Evolutionary conservation across 2,888 invertebrate species (phyloP), one percentile per base, ranked within the genome.

Genomic region (Heliconius aoede): DNA sequence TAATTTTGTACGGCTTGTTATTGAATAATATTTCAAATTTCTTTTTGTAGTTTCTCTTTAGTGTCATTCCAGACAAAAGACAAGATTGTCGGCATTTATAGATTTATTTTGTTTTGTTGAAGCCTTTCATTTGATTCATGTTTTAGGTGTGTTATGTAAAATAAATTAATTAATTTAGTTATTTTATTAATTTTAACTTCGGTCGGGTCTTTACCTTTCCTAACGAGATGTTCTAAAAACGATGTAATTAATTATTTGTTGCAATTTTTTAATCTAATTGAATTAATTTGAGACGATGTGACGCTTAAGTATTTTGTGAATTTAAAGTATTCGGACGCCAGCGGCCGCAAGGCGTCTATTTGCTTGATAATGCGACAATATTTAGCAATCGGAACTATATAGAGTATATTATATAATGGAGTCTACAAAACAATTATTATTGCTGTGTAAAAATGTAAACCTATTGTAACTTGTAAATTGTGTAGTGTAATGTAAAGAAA

Each of bases 11-110:
- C 64, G 64, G 24, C 32, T 36, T 36, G 64, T 64, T 64, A 24
- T 64, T 64, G 26, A 26, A 60, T 26, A 64, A 21, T 32, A 36
- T 85, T 88, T 85, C 85, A 86, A 89, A 88, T 83, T 36, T n/a
- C 55, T 72, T 72, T 87, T 81, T 81, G 82, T 85, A 85, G 83
- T 82, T 82, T 85, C 85, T 84, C 82, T 83, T 84, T 87, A 90
- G 92, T 92, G 91, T 94, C 94, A 94, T 94, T 94, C 94, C 94
- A 94, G 91, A 91, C 91, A 93, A 94, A 94, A 94, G 94, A 94
- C 93, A 93, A 89, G 89, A 86, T 91, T 92, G 93, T 93, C 94
- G 89, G 94, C 94, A 94, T 94, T 94, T 94, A 94, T 94, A 93
- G 92, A 86, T 88, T 78, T 91, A 91, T 89, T 55, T 89, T 91